A percentile compares a stretch with the other conserved stretches of the same genome.
phyloP scores from a whole-genome alignment of 1,140 invertebrate species.

The Bombus superbus region DNA sequence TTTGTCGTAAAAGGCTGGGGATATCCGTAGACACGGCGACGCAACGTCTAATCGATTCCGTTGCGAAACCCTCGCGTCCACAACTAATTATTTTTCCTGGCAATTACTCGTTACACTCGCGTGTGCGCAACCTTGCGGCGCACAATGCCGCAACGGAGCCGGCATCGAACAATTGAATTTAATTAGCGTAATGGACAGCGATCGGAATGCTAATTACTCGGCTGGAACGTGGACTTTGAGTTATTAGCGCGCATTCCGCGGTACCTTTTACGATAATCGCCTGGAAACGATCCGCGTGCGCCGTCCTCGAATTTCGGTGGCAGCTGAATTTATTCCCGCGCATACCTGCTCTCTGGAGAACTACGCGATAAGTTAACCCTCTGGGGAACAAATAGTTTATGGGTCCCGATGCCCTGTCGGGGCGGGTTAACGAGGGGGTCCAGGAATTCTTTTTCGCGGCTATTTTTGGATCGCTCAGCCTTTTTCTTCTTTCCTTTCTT shows the following conservation, averaged over 20 bases:
- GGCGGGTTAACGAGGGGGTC: conserved; percentile 22
- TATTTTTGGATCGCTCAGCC: background rate
- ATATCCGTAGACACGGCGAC: background rate
- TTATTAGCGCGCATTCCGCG: conserved; percentile 32
- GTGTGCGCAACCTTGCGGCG: conserved; percentile 9
- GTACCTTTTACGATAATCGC: conserved; percentile 40
- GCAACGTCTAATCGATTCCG: conserved; percentile 32
- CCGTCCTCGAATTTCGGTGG: conserved; percentile 31
- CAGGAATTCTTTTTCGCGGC: conserved; percentile 17
- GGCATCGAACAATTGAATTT: conserved; percentile 56
- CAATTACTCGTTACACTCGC: conserved; percentile 27
- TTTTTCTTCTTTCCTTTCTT: background rate
- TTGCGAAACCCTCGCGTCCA: conserved; percentile 35
- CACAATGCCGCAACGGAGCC: conserved; percentile 14
- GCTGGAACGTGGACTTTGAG: conserved; percentile 37
- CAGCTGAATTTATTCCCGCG: conserved; percentile 27
- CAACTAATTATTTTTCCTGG: conserved; percentile 44
- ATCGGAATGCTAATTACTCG: conserved; percentile 57
- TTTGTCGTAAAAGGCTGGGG: conserved; percentile 39
- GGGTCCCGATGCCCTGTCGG: background rate
- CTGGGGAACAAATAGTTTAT: conserved; percentile 35
- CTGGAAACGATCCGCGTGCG: background rate
- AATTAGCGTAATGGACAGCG: conserved; percentile 55
- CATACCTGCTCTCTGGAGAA: conserved; percentile 32
- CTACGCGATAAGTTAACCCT: conserved; percentile 36